Evolutionary conservation across 2,113 vertebrate species (phyloP).

Genomic region (Corythoichthys haematopterus): DNA sequence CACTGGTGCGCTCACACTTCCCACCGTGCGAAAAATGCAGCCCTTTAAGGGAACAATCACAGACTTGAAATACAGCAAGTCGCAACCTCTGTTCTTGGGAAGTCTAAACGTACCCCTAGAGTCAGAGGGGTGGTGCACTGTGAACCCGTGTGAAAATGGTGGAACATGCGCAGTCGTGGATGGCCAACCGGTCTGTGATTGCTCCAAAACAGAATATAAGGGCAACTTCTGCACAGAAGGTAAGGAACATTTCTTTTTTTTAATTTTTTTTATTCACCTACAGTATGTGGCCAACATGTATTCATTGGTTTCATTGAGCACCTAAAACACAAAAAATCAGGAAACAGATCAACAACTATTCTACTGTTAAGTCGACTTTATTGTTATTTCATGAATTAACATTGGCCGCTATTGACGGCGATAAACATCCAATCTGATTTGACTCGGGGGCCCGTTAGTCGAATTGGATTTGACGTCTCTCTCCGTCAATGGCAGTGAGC

Average conservation of each 20-base stretch:
- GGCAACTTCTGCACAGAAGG: conserved; percentile 95
- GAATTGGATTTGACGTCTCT: no score
- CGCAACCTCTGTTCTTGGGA: conserved; percentile 83
- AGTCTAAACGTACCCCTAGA: conserved; percentile 85
- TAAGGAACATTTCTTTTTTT: conserved; percentile 49
- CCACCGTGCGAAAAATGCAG: conserved; percentile 79
- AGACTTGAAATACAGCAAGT: conserved; percentile 88
- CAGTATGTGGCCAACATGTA: neutral
- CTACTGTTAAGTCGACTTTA: no score
- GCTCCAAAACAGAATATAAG: conserved; percentile 87
- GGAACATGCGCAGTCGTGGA: conserved; percentile 88
- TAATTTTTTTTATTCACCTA: neutral
- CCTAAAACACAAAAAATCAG: no score
- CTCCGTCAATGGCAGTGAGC: no score
- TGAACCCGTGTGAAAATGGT: conserved; percentile 92
- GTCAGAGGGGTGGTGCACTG: conserved; percentile 83
- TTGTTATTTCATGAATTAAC: no score
- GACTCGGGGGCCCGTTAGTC: no score
- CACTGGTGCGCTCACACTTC: conserved; percentile 82
- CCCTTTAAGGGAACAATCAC: conserved; percentile 86
- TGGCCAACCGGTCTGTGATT: conserved; percentile 86
- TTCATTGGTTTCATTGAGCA: neutral
- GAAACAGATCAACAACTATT: no score
- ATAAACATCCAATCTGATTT: no score
- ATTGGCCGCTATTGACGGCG: no score